These are phyloP conservation scores for human (Homo sapiens) DNA, from an alignment of 2,113 vertebrate species.

Conservation along the genomic window DNA sequence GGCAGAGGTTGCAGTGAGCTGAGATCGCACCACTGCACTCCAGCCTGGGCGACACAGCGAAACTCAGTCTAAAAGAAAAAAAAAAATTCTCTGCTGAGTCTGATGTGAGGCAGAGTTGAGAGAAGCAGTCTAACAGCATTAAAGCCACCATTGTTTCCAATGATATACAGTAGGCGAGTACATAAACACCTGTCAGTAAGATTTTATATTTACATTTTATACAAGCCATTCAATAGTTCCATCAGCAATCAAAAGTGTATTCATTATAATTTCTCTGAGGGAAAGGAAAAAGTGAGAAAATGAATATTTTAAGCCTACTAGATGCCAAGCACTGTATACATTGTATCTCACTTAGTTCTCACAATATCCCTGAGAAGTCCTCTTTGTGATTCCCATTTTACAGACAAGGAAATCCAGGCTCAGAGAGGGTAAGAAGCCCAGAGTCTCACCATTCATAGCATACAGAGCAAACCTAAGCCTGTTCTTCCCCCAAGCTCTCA, in stretches of 20 bases:
- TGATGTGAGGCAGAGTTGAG: background rate
- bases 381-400: background rate
- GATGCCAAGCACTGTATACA: background rate
- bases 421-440: background rate
- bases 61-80: no score
- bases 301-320: background rate
- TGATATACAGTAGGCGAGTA: background rate
- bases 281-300: background rate
- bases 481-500: background rate
- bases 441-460: background rate
- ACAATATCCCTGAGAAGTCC: background rate
- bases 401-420: background rate
- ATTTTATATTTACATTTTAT: slow-evolving; percentile 33
- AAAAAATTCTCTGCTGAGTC: background rate
- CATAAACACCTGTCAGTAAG: background rate
- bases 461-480: background rate
- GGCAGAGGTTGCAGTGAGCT: no score
- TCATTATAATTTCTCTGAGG: background rate
- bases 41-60: no score
- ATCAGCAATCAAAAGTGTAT: background rate
- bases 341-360: background rate
- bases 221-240: background rate
- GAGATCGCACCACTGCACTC: no score
- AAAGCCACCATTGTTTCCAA: background rate
- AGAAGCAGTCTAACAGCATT: background rate